A percentile compares a stretch with the other conserved stretches of the same genome.
Conservation (phyloP, 2,888 invertebrate species). For the Salpingus planirostris region DNA sequence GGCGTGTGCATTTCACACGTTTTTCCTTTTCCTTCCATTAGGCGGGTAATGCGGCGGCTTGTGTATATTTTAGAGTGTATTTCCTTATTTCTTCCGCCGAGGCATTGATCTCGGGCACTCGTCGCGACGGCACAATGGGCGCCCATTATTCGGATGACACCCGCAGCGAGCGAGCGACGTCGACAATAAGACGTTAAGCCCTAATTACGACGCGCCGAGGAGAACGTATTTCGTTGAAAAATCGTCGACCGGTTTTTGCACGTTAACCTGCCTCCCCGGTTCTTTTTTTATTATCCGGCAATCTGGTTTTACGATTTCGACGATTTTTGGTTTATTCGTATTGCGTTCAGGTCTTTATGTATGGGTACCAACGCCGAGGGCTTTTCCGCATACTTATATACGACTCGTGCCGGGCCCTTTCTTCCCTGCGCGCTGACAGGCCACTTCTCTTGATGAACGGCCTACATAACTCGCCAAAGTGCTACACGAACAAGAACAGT, state of each 20-base stretch:
- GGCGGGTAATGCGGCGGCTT: slow-evolving; percentile 23
- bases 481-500: slow-evolving; percentile 15
- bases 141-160: slow-evolving; percentile 19
- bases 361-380: too few species aligned
- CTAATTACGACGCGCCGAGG: too few species aligned
- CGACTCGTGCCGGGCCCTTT: too few species aligned
- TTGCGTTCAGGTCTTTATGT: too few species aligned
- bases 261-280: too few species aligned
- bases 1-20: slow-evolving; percentile 29
- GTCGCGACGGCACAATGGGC: slow-evolving; percentile 12
- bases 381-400: too few species aligned
- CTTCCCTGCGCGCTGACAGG: slow-evolving; percentile 23
- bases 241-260: too few species aligned
- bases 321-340: too few species aligned
- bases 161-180: slow-evolving; percentile 5
- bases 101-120: slow-evolving; percentile 21
- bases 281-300: too few species aligned
- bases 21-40: slow-evolving; percentile 30
- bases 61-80: slow-evolving; percentile 27
- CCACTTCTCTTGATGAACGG: slow-evolving; percentile 31
- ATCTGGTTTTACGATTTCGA: too few species aligned
- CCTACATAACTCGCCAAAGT: slow-evolving; percentile 28
- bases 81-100: slow-evolving; percentile 30
- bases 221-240: too few species aligned
- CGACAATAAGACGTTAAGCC: slow-evolving; percentile 5